Base-by-base conservation (phyloP, 53 echinoderm and acorn worm genomes). In the Zoroaster sp. region DNA sequence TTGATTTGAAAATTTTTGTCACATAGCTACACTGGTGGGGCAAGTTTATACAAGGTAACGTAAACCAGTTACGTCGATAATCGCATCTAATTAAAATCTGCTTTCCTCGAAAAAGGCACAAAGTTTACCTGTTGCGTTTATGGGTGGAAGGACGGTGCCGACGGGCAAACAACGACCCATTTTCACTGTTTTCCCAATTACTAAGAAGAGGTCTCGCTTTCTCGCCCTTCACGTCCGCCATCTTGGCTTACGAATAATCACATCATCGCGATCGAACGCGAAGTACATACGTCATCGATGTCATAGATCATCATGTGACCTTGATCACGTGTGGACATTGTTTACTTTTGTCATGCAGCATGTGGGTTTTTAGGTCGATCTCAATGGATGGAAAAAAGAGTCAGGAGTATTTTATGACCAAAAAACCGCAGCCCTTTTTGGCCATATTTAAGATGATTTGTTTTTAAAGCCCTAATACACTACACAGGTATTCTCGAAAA, bases 121-220 rank as follows among this genome's bases (percentile, higher is more conserved):
- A 34, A 33, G 32, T 70, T 85, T 85, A 85, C 90, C 90, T 53
- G 90, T 72, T 40, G 81, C 40, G 35, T 80, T 89, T 71, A 89
- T 72, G 18, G 80, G 81, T 15, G 90, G 90, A 15, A 89, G 73
- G 32, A 28, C 34, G 92, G 74, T 39, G 79, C 73, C 5, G 69
- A 52, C 4, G 92, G 92, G 70, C 78, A 79, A 72, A 36, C 52
- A 69, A 70, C n/a, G n/a, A n/a, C 55, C 70, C 87, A 72, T 73
- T 78, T 80, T 93, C 83, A 51, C 80, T 89, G 67, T 69, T 66
- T 43, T 93, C 89, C 28, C 73, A 87, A 79, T 86, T 95, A 55
- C 88, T 90, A 30, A 95, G 77, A 9, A 95, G 78, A 17, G 95
- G 95, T 87, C 90, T 93, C 42, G 79, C 93, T 83, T 95, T 93